Conservation (phyloP, 2,797 vertebrate genomes). For the Erpetoichthys calabaricus region DNA sequence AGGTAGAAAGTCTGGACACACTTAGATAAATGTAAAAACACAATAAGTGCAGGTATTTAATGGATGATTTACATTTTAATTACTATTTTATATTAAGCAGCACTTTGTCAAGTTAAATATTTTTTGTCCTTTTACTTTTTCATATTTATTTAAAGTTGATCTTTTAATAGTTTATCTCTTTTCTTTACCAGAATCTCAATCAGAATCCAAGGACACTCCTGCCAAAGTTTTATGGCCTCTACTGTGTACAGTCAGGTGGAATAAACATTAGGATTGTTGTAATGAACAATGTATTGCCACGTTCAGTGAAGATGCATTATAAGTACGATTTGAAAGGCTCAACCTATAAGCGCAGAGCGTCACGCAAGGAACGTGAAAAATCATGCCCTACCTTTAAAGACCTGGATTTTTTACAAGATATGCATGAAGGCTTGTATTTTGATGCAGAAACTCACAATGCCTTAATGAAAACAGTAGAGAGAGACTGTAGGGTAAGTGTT, state of each 20-base stretch:
- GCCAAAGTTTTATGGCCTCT: conserved; percentile 95
- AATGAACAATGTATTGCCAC: conserved; percentile 91
- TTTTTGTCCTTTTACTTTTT: not conserved
- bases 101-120: not conserved
- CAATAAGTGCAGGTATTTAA: no score
- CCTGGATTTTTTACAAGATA: conserved; percentile 85
- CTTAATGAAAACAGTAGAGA: conserved; percentile 85
- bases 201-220: conserved; percentile 88
- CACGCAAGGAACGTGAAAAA: conserved; percentile 74
- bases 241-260: conserved; percentile 79
- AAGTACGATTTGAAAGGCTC: conserved; percentile 93
- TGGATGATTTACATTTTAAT: no score
- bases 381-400: conserved; percentile 81
- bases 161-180: conserved; percentile 14
- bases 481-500: conserved; percentile 76
- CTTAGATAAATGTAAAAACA: no score
- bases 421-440: conserved; percentile 78
- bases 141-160: not conserved
- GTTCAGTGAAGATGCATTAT: conserved; percentile 80
- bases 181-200: conserved; percentile 71
- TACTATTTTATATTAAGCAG: no score
- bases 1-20: no score
- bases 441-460: conserved; percentile 77
- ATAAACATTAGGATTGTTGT: conserved; percentile 77
- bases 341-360: conserved; percentile 78